These are phyloP conservation scores for Rotaria magnacalcarata DNA, from an alignment of 2,888 invertebrate genomes.

Conservation along the genomic window DNA sequence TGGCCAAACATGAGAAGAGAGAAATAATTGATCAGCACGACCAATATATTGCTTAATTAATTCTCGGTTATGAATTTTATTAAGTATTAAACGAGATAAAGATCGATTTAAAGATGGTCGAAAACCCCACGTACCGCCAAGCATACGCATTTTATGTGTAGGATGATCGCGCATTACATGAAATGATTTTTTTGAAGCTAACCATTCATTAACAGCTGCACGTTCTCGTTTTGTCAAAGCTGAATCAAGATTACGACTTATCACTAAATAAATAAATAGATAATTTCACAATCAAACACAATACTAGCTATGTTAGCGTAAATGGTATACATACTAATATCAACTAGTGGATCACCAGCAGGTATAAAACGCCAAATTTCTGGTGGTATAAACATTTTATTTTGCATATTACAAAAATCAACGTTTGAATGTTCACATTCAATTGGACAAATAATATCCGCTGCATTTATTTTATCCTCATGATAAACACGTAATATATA, in stretches of 20 bases:
- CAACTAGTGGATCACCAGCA: not conserved
- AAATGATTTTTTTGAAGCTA: slow-evolving; percentile 17
- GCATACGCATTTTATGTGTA: not conserved
- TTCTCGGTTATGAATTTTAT: not conserved
- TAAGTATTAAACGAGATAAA: not conserved
- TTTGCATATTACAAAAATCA: slow-evolving; percentile 13
- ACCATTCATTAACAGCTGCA: not conserved
- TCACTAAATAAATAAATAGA: not conserved
- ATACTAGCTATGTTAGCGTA: no score
- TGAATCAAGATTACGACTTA: slow-evolving; percentile 32
- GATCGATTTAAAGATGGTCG: not conserved
- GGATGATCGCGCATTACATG: slow-evolving; percentile 36
- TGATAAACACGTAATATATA: not conserved
- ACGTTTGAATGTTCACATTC: slow-evolving; percentile 34
- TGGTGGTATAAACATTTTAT: not conserved
- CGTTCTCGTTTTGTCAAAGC: not conserved
- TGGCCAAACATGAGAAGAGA: not conserved
- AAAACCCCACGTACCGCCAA: slow-evolving; percentile 21
- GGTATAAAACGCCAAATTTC: slow-evolving; percentile 34
- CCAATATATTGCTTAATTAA: not conserved
- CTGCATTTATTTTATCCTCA: not conserved
- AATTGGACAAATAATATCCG: not conserved
- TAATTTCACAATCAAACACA: not conserved
- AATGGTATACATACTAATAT: not conserved
- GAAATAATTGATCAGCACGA: slow-evolving; percentile 1